Evolutionary conservation across 2,113 vertebrate genomes (phyloP), one percentile per base, ranked within the genome.

Genomic region (Ancistrus triradiatus): DNA sequence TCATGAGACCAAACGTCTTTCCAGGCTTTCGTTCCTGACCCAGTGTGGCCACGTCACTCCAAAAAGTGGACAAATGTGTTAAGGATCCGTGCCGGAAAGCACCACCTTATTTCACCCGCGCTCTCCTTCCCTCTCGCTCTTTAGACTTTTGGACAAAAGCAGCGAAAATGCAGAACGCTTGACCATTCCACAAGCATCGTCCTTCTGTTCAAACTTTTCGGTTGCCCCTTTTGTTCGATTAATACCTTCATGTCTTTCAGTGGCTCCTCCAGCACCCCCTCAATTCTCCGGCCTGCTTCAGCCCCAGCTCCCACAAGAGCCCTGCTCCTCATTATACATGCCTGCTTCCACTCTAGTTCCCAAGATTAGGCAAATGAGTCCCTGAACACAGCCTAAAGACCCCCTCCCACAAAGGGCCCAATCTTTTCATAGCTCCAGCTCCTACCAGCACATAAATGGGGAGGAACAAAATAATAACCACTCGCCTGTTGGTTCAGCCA

Each of bases 341-440:
- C 74, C 46, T 69, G 81, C 86, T 88, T 88, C 85, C 86, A 88
- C 85, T 86, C 84, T 85, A 84, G 85, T 88, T 88, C 88, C 83
- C 85, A 88, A 86, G 86, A 90, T 90, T 88, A 88, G 86, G 88
- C 88, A 90, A 90, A 88, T 90, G 85, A 90, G 86, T 64, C 80
- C 71, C 75, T 43, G 72, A 78, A 78, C 77, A 8, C 70, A 69
- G 81, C 79, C 84, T 78, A 81, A 83, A 80, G 80, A 82, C 80
- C 73, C 71, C 59, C 69, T 59, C 76, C 62, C 22, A 40, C 50
- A 50, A 59, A 40, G 70, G 73, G 66, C 63, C 25, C 56, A 77
- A 72, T 72, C 73, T 76, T 81, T 84, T 81, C 64, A 73, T 70
- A 68, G 69, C 72, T 69, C 59, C 63, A 66, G 61, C 66, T 69